Evolutionary conservation across 2,113 vertebrate genomes (phyloP), one percentile per base, ranked within the genome.

Genomic region (Lucifuga dentata): DNA sequence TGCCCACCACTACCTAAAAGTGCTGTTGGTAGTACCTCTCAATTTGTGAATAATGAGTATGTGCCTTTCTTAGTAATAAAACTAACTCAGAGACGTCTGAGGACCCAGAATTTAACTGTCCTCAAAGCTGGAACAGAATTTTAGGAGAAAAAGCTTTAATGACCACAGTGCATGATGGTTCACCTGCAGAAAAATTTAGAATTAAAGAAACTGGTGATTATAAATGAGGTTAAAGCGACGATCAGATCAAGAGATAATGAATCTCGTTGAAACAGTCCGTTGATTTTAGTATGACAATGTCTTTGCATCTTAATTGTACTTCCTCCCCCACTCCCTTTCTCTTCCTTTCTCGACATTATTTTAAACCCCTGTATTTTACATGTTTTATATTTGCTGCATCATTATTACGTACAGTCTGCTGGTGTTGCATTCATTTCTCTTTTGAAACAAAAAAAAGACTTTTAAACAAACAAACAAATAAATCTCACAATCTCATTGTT

Each of bases 381-480:
- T 72, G 16, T 36, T 41, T 19, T 29, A 29, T 3, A 29, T 3
- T 29, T 29, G 26, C 26, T 8, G 3, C 20, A 23, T 26, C 9
- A 56, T 38, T n/a, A 23, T 38, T n/a, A 19, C 40, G 3, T 35
- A 39, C 23, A 33, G 43, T 52, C 32, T 43, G 51, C 16, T 2
- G 26, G 32, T 52, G 1, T 13, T 11, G 33, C 3, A 59, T 20
- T 19, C n/a, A 24, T 43, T 36, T 53, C 46, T 12, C 19, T 15
- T n/a, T 36, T 26, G 5, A 13, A 45, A 55, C 21, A 11, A 56
- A 23, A 36, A 21, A 53, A n/a, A 62, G 36, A 51, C 11, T 5
- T 40, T 12, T 26, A 46, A 40, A 45, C 24, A 68, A 58, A 35
- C 36, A 61, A 68, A 23, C 11, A 44, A n/a, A 44, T 11, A 32